Evolutionary conservation across 2,888 invertebrate species (phyloP).

Genomic region (Dyspetes luteomarginatus): DNA sequence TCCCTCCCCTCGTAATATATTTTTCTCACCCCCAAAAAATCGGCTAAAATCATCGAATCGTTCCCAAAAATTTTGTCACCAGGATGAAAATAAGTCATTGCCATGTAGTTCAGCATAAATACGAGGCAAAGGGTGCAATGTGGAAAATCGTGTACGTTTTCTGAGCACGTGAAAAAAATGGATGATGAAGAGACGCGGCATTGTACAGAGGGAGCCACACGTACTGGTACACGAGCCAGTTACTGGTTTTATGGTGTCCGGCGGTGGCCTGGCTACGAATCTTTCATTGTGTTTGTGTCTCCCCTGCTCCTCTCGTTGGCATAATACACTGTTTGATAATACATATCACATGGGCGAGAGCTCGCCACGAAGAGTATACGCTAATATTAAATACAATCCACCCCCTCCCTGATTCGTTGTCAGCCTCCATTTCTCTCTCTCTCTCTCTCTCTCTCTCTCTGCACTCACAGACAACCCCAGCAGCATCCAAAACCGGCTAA

Average conservation of each 20-base stretch:
- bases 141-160: conserved; percentile 20
- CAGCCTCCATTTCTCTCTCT: not conserved
- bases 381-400: conserved; percentile 9
- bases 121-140: too few species aligned
- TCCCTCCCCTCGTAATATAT: too few species aligned
- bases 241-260: not conserved
- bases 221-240: too few species aligned
- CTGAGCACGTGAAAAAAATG: conserved; percentile 61
- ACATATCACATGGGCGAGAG: not conserved
- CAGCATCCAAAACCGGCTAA: conserved; percentile 44
- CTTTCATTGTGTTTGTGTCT: not conserved
- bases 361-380: conserved; percentile 14
- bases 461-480: not conserved
- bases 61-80: too few species aligned
- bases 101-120: too few species aligned
- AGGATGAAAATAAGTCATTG: too few species aligned
- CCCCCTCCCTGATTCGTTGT: conserved; percentile 3
- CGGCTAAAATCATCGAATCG: too few species aligned
- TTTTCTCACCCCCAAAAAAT: too few species aligned
- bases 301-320: not conserved
- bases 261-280: not conserved
- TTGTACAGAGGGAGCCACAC: not conserved
- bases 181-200: conserved; percentile 77
- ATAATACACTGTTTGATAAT: conserved; percentile 6
- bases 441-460: conserved; percentile 24